Base-by-base conservation (phyloP, 2,113 vertebrate species). In the Onychostruthus taczanowskii region DNA sequence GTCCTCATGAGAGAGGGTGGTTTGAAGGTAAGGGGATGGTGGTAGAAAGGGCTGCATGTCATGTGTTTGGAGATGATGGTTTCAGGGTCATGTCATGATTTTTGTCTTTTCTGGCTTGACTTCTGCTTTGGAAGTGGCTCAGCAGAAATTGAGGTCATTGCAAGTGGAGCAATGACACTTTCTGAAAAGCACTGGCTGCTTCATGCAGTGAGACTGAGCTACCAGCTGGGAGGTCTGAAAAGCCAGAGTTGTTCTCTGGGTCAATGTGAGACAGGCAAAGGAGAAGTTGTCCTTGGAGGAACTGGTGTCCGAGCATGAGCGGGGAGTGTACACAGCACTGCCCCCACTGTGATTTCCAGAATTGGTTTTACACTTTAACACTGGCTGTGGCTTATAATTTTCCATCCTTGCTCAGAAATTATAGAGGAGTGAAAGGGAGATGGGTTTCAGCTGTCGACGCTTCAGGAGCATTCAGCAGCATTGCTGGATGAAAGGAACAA, bases 361-460 rank as follows among this genome's bases (percentile, higher is more conserved):
- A 50, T 13, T 66, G 41, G 24, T 72, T 91, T 86, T 73, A 20
- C 47, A 55, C 53, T 64, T 37, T 58, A 83, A 43, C 11, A 2
- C 67, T 69, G 46, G 39, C 84, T 83, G 47, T 28, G 23, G 59
- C 52, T 92, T 88, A n/a, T 83, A 52, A 89, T 96, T 94, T 94
- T 89, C 89, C 16, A 12, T 46, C 39, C 81, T 64, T 50, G n/a
- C 89, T 94, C 16, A 7, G 87, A 96, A 94, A 94, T 96, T 90
- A 94, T 15, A 96, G 93, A 83, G 84, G 50, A 89, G 55, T 26
- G 70, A 87, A 76, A 89, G 47, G 53, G 75, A 93, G 87, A 95
- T 76, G 89, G 62, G 59, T 89, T 94, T 94, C 84, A 96, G 92
- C 90, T 93, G 92, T 27, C 1, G 0, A 8, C 0, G 35, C 80